phyloP scores from a whole-genome alignment of 2,888 invertebrate genomes.

The Coremacera marginata region DNA sequence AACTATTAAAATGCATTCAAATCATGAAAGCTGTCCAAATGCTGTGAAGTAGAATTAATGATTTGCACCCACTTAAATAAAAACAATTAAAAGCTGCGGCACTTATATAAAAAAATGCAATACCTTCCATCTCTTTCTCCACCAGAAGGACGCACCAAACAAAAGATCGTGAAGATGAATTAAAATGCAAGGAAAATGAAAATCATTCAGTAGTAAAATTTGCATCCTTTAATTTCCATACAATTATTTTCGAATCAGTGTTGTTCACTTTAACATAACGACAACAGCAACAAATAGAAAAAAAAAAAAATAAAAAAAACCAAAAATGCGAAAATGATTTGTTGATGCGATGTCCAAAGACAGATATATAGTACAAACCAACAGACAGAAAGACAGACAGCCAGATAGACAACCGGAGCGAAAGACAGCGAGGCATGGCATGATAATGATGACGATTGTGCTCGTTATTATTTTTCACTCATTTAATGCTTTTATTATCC shows the following conservation, averaged over 20 bases:
- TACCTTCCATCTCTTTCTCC: too few species aligned
- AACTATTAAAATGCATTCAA: constrained; percentile 47
- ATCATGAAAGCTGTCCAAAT: constrained; percentile 10
- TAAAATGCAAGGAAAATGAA: background rate
- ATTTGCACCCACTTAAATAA: constrained; percentile 28
- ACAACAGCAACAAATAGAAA: background rate
- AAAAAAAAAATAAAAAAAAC: background rate
- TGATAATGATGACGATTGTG: too few species aligned
- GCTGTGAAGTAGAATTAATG: constrained; percentile 30
- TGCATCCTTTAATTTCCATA: constrained; percentile 15
- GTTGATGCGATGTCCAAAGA: background rate
- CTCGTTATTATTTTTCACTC: too few species aligned
- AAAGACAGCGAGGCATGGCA: background rate
- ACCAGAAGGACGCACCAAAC: background rate
- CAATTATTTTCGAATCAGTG: constrained; percentile 32
- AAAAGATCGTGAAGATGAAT: constrained; percentile 4
- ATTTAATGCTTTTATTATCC: background rate
- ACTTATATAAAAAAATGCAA: background rate
- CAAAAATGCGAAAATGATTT: background rate
- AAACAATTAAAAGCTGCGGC: constrained; percentile 13
- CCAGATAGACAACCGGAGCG: background rate
- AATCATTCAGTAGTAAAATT: background rate
- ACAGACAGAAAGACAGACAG: background rate
- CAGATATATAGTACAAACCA: background rate
- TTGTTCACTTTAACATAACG: background rate